phyloP scores from a whole-genome alignment of 1,140 invertebrate species.

The Drosophila bocki region DNA sequence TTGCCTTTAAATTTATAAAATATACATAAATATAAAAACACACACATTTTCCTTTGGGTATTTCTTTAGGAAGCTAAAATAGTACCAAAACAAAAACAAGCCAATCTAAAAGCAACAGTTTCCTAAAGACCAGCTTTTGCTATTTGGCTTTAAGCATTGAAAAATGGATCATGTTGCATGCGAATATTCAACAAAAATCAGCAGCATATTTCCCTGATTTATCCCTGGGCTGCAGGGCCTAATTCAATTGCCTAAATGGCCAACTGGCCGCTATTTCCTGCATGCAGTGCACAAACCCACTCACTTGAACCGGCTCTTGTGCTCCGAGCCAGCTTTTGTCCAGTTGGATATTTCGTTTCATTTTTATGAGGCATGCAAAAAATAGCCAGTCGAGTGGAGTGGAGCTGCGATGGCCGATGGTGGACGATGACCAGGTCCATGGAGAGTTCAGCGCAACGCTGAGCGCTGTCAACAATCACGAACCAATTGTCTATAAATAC shows the following conservation, averaged over 20 bases:
- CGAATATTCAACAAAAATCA: conserved; percentile 28
- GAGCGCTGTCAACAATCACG: conserved; percentile 81
- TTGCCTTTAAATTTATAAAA: not conserved
- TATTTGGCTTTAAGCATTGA: not conserved
- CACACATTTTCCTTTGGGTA: not conserved
- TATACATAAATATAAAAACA: not conserved
- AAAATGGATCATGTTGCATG: not conserved
- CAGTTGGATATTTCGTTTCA: conserved; percentile 64
- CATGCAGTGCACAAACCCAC: conserved; percentile 42
- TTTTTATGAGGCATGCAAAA: conserved; percentile 79
- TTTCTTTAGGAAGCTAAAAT: not conserved
- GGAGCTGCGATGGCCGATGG: conserved; percentile 12
- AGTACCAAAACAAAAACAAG: not conserved
- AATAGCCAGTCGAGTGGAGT: conserved; percentile 59
- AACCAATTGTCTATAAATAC: conserved; percentile 84
- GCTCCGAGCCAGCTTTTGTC: conserved; percentile 5
- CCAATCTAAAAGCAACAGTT: not conserved
- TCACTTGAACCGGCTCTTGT: conserved; percentile 27
- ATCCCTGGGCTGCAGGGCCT: conserved; percentile 41
- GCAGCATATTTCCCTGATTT: conserved; percentile 31
- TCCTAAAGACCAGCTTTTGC: not conserved
- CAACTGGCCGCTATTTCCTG: conserved; percentile 67
- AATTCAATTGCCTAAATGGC: conserved; percentile 69
- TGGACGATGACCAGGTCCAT: conserved; percentile 32
- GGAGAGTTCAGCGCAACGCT: conserved; percentile 58